These are phyloP conservation scores for Hypotaenidia okinawae DNA, from an alignment of 2,797 vertebrate genomes.

Conservation along the genomic window DNA sequence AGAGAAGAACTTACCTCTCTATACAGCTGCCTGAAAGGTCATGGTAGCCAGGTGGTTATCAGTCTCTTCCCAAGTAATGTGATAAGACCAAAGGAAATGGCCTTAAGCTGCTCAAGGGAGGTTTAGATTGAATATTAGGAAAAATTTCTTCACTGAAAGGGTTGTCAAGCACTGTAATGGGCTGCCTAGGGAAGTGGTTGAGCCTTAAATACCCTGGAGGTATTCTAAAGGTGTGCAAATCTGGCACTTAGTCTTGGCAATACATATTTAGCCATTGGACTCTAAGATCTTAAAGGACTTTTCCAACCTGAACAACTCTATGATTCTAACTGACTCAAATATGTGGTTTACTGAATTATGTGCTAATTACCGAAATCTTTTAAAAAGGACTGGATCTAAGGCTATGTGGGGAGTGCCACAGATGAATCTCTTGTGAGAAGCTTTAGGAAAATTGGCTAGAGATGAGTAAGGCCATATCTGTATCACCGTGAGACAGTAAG, in stretches of 20 bases:
- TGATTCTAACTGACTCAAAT: not conserved
- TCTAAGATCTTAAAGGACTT: not conserved
- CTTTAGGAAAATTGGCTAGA: not conserved
- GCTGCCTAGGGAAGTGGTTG: not conserved
- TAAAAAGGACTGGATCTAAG: not conserved
- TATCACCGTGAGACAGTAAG: not conserved
- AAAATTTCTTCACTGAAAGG: rapidly evolving
- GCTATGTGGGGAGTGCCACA: not conserved
- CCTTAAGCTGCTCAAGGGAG: too few relatives aligned
- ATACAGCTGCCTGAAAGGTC: not conserved
- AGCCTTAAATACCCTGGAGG: not conserved
- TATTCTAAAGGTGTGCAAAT: not conserved
- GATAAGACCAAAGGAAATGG: not conserved
- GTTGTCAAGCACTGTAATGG: not conserved
- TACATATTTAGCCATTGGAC: not conserved
- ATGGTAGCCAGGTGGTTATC: not conserved
- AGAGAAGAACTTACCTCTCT: not conserved
- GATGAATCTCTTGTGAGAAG: not conserved
- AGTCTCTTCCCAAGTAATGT: not conserved
- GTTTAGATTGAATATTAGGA: not conserved
- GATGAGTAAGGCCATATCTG: not conserved
- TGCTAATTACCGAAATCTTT: not conserved
- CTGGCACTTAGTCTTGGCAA: not conserved
- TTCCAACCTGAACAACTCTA: not conserved
- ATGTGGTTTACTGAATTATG: not conserved